Percentiles rank a stretch among this genome's conserved stretches.
Conservation (phyloP, 2,113 vertebrate species). For the Cochlearius cochlearius region DNA sequence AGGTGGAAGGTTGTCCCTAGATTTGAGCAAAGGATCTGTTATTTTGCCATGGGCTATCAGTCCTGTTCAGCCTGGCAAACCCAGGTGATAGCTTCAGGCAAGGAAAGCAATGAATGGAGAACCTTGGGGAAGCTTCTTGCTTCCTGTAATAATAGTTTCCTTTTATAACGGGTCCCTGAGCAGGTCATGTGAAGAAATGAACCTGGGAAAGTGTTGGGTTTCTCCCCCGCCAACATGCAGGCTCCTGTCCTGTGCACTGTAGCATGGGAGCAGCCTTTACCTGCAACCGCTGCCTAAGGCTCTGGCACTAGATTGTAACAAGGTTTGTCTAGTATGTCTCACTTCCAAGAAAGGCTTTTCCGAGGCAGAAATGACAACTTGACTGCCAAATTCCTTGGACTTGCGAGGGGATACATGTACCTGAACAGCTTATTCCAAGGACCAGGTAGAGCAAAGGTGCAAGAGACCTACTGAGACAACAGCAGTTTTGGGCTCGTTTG, state of each 20-base stretch:
- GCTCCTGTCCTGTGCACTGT: background rate
- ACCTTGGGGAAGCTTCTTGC: background rate
- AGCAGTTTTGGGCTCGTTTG: background rate
- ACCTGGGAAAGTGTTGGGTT: background rate
- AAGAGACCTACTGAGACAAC: background rate
- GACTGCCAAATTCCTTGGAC: background rate
- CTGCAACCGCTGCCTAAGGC: background rate
- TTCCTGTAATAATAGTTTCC: background rate
- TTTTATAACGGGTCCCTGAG: background rate
- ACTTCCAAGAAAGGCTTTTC: background rate
- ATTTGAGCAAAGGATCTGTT: background rate
- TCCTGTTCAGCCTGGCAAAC: background rate
- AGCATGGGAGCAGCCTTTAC: background rate
- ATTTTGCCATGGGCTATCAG: background rate
- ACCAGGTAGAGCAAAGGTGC: background rate
- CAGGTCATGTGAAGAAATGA: background rate
- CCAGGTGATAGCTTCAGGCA: background rate
- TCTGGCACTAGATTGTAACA: background rate
- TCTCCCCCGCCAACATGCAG: background rate
- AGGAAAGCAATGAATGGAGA: background rate
- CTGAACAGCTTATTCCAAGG: background rate
- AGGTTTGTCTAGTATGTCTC: background rate
- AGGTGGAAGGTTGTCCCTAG: background rate
- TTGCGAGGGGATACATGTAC: rapidly evolving
- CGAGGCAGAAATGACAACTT: background rate